Percentiles rank a stretch among this genome's conserved stretches.
phyloP scores from a whole-genome alignment of 2,113 vertebrate species.

The Albula glossodonta region DNA sequence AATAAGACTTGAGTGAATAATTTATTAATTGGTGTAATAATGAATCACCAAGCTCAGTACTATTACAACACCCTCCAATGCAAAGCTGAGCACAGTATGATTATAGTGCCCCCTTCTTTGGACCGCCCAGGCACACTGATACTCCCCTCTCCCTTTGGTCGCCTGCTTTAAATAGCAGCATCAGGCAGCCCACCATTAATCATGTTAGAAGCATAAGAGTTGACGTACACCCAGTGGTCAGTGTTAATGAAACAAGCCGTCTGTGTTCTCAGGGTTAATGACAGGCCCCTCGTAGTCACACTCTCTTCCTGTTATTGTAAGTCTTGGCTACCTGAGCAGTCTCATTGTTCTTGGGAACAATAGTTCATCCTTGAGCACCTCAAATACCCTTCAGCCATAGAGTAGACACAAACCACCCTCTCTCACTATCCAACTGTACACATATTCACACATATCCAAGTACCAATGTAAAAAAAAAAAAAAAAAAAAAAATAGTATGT shows the following conservation, averaged over 20 bases:
- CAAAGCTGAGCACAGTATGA: no score
- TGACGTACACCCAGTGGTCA: neutral
- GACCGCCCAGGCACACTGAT: neutral
- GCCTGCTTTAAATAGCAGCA: neutral
- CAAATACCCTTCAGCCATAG: neutral
- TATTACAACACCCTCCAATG: no score
- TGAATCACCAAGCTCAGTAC: no score
- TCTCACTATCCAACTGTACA: neutral
- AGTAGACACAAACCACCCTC: no score
- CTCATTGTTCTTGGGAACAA: neutral
- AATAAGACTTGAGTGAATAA: neutral
- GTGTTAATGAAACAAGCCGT: neutral
- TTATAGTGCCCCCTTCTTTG: neutral
- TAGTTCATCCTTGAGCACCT: neutral
- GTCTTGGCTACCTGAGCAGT: neutral
- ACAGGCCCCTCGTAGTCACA: neutral
- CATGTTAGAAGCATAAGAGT: neutral
- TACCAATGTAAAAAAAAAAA: no score
- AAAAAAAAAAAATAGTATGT: no score
- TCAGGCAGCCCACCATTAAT: neutral
- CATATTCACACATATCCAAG: neutral
- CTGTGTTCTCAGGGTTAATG: neutral
- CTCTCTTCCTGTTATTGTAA: neutral
- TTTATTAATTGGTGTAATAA: no score
- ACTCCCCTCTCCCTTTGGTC: neutral